A percentile compares a stretch with the other conserved stretches of the same genome.
These are phyloP conservation scores for Papilio xuthus DNA, from an alignment of 1,140 invertebrate genomes.

Conservation along the genomic window DNA sequence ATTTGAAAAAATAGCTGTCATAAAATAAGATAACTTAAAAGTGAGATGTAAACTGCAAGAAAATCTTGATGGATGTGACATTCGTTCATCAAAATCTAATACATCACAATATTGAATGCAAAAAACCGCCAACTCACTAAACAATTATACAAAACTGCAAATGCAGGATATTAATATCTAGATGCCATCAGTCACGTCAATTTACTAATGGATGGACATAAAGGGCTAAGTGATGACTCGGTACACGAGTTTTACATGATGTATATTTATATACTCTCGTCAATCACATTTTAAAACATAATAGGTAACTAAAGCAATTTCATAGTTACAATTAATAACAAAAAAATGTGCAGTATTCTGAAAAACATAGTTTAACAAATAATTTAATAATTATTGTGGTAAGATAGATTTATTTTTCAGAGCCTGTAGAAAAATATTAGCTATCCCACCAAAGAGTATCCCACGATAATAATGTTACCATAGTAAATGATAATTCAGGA, in stretches of 20 bases:
- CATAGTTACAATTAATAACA: too few species aligned
- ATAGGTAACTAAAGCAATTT: neutral
- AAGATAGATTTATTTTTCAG: neutral
- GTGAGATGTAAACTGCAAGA: constrained; percentile 14
- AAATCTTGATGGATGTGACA: constrained; percentile 18
- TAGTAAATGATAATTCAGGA: neutral
- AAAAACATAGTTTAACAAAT: neutral
- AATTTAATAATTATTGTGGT: neutral
- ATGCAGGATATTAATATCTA: neutral
- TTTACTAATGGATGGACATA: neutral
- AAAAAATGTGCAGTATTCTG: neutral
- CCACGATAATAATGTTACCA: neutral
- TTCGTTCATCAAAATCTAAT: constrained; percentile 21
- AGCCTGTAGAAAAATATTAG: constrained; percentile 2
- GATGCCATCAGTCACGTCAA: constrained; percentile 6
- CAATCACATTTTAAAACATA: neutral
- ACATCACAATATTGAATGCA: constrained; percentile 11
- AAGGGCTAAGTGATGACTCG: neutral
- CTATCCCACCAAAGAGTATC: neutral
- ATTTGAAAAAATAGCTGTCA: constrained; percentile 25
- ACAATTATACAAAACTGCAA: constrained; percentile 16
- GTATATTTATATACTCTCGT: too few species aligned
- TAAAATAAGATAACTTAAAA: neutral
- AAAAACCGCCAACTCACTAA: neutral
- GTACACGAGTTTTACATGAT: neutral